Percentiles rank a stretch among this genome's conserved stretches.
Evolutionary conservation across 2,888 invertebrate genomes (phyloP).

Genomic region (Oasisia sp.): DNA sequence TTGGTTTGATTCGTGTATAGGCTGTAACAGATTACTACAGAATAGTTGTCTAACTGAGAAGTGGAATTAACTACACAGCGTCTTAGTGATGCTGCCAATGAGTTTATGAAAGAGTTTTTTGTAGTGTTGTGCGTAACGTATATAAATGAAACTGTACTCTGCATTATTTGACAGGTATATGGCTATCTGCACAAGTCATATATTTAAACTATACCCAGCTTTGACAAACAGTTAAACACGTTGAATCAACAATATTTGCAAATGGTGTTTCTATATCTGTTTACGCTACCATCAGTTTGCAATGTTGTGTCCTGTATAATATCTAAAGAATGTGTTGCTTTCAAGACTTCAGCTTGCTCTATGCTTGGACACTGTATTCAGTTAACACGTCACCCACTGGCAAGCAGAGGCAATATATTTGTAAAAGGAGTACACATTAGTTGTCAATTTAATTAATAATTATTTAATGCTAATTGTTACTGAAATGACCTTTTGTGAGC

Average conservation of each 20-base stretch:
- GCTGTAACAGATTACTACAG: background rate
- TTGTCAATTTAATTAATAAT: background rate
- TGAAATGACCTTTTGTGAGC: background rate
- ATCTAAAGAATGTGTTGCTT: background rate
- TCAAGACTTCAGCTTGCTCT: background rate
- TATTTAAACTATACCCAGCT: background rate
- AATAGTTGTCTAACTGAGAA: background rate
- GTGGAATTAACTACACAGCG: background rate
- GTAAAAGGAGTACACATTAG: background rate
- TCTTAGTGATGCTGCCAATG: background rate
- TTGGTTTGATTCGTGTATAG: background rate
- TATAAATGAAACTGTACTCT: background rate
- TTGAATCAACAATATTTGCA: background rate
- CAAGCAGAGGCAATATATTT: background rate
- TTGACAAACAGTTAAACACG: background rate
- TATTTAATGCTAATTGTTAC: background rate
- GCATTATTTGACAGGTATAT: background rate
- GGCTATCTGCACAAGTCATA: background rate
- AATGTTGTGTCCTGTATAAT: background rate
- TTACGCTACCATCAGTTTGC: background rate
- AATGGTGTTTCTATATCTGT: background rate
- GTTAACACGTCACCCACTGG: background rate
- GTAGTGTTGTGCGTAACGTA: background rate
- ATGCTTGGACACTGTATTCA: constrained; percentile 6
- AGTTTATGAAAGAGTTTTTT: background rate